Evolutionary conservation across 2,797 vertebrate genomes (phyloP), one percentile per base, ranked within the genome.

Genomic region (Anabacerthia variegaticeps): DNA sequence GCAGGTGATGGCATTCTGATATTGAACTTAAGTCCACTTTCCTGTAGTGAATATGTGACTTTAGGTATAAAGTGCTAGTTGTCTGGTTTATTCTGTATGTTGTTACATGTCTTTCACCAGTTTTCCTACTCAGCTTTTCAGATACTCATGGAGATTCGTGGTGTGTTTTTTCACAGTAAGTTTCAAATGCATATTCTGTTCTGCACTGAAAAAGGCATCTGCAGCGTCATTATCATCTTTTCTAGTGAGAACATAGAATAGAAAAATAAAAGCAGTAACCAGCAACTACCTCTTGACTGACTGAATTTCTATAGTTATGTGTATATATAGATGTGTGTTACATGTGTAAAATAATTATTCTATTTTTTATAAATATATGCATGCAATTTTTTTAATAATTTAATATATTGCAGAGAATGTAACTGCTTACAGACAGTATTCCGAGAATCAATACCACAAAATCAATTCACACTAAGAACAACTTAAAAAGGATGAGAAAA

Each of bases 401-500:
- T 79, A 55, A 76, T 59, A 52, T 36, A 59, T 36, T 76, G 59
- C 63, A 89, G 55, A 78, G 84, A 92, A 52, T 26, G 15, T 27
- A 85, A 85, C 75, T 58, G 72, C 79, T 88, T 89, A 72, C 73
- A 80, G n/a, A 46, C 34, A 81, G 34, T 56, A 69, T 85, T 89
- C 59, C 48, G 88, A 73, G 61, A 90, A 93, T 94, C 92, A 90
- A 92, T 93, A 89, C 16, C 3, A 4, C 68, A 87, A 95, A 90
- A 94, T 89, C 80, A 92, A 86, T 90, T 93, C 83, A 79, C 77
- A 44, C 67, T 52, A 79, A 89, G 93, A 94, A 84, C 76, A 90
- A 88, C 93, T 80, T 67, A 0, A 34, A 90, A 90, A 97, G 71
- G 62, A 81, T 93, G 63, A 86, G 77, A 94, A 92, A 93, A 89